Base-by-base conservation (phyloP, 1,140 invertebrate genomes). In the Fopius arisanus region DNA sequence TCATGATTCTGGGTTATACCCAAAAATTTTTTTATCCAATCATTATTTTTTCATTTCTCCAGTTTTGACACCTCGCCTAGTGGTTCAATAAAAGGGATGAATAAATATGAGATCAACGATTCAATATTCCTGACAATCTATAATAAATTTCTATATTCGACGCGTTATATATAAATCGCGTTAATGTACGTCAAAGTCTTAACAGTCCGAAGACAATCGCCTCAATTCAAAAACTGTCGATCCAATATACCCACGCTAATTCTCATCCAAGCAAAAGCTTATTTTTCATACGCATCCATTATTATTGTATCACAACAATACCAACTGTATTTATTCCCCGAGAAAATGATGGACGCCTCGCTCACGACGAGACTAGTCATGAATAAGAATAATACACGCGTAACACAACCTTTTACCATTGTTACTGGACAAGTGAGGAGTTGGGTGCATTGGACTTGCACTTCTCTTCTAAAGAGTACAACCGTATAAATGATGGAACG, bases 291-390 rank as follows among this genome's bases (percentile, higher is more conserved):
- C 3, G 43, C 43, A n/a, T n/a, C n/a, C n/a, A n/a, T n/a, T n/a
- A 51, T 21, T 16, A 3, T 12, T 51, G 43, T 5, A 12, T 10
- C 3, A 68, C n/a, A 67, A 31, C 54, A 63, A 33, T 3, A 19
- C n/a, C 19, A 19, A 68, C 23, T 62, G 33, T 70, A 70, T 67
- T 70, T 9, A 70, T 51, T 21, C 43, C 67, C 21, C 41, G 14
- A 21, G 43, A 74, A 41, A 65, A 79, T 79, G 78, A 80, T 79
- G 77, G 77, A 77, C 77, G 75, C 75, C 70, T 59, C 75, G 76
- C 74, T 73, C 71, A 75, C 74, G 72, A 75, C 78, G 74, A 77
- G 77, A 6, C 78, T 78, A 79, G 78, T 76, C 67, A 29, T 67
- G 51, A 37, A 75, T 66, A 66, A 54, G 68, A 73, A 71, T 63